Conservation (phyloP, 2,888 invertebrate species). For the Caenorhabditis drosophilae region DNA sequence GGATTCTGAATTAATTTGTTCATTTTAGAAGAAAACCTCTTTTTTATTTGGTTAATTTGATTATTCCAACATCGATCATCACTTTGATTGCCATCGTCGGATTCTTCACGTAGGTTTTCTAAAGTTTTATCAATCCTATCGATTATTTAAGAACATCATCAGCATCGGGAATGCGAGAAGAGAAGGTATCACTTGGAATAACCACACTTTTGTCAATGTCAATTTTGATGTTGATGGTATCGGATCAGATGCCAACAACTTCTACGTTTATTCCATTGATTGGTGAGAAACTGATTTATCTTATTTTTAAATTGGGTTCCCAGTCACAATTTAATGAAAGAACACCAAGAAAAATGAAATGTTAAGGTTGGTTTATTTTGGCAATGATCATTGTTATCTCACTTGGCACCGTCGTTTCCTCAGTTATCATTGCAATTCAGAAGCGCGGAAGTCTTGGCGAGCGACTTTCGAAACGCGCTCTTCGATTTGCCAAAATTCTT, state of each 20-base stretch:
- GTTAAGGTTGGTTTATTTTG: conserved; percentile 72
- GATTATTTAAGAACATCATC: conserved; percentile 66
- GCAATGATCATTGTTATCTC: conserved; percentile 72
- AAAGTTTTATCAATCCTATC: neutral
- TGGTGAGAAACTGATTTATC: conserved; percentile 63
- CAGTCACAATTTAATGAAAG: no score
- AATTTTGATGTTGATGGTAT: conserved; percentile 72
- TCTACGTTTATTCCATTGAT: conserved; percentile 72
- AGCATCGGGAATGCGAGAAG: conserved; percentile 70
- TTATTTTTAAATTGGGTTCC: neutral
- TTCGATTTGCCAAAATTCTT: conserved; percentile 57
- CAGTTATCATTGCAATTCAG: conserved; percentile 72
- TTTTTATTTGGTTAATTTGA: conserved; percentile 68
- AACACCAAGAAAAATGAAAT: no score
- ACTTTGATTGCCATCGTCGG: conserved; percentile 68
- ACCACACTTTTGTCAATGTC: conserved; percentile 72
- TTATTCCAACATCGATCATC: conserved; percentile 68
- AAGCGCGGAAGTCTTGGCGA: conserved; percentile 68
- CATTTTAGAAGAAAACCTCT: conserved; percentile 67
- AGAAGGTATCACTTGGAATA: conserved; percentile 72
- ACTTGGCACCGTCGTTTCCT: conserved; percentile 72
- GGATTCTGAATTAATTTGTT: no score
- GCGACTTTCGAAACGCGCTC: conserved; percentile 53
- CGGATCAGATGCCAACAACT: conserved; percentile 72
- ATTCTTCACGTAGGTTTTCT: conserved; percentile 70